Percentiles rank a stretch among this genome's conserved stretches.
Conservation (phyloP, 2,113 vertebrate species). For the Zapornia atra region DNA sequence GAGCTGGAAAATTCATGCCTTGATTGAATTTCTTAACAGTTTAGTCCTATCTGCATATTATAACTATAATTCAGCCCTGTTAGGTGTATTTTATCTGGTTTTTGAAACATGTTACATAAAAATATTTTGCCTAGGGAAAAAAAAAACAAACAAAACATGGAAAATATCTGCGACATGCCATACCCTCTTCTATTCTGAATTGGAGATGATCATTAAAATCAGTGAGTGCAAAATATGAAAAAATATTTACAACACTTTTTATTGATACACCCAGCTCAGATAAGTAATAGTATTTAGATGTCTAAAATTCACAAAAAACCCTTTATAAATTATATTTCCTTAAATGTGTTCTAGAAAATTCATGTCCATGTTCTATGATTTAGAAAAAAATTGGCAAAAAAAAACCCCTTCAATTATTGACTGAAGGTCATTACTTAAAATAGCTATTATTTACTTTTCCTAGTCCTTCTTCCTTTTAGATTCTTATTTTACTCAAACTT, state of each 20-base stretch:
- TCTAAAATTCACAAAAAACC: not conserved
- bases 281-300: not conserved
- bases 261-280: not conserved
- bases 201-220: not conserved
- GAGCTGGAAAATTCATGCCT: not conserved
- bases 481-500: not conserved
- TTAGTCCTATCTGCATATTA: not conserved
- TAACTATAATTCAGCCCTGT: not conserved
- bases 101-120: not conserved
- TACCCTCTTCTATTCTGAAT: not conserved
- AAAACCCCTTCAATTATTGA: not conserved
- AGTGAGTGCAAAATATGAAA: not conserved
- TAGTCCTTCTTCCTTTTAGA: not conserved
- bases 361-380: rapidly evolving
- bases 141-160: not conserved
- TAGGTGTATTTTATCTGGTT: not conserved
- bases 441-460: not conserved
- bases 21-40: not conserved
- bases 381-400: not conserved
- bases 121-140: not conserved
- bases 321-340: not conserved
- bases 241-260: not conserved
- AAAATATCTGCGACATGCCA: not conserved
- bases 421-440: not conserved
- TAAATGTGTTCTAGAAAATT: not conserved